A percentile compares a stretch with the other conserved stretches of the same genome.
These are phyloP conservation scores for Mesitornis unicolor DNA, from an alignment of 2,113 vertebrate species.

Conservation along the genomic window DNA sequence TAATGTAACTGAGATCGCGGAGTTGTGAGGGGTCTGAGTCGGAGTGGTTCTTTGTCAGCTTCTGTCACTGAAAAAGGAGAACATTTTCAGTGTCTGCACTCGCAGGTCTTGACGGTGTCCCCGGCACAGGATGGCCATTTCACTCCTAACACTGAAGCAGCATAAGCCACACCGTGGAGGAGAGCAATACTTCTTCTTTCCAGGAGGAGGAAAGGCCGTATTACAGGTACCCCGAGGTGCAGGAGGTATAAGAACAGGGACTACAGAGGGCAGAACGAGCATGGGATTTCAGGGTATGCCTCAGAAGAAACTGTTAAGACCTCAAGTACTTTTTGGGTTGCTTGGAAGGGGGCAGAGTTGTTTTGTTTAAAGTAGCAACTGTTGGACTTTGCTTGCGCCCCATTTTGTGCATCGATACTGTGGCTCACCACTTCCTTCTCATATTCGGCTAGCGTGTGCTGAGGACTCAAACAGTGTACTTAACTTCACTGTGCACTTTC, in stretches of 20 bases:
- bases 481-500: neutral
- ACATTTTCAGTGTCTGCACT: neutral
- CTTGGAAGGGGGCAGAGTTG: neutral
- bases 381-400: neutral
- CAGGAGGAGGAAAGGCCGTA: neutral
- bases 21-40: neutral
- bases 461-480: neutral
- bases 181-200: neutral
- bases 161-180: neutral
- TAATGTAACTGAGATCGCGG: neutral
- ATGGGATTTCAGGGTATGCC: neutral
- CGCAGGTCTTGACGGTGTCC: neutral
- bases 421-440: slow-evolving; percentile 44
- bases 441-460: neutral
- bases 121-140: neutral
- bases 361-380: slow-evolving; percentile 1
- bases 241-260: neutral
- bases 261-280: neutral
- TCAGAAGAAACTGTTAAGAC: neutral
- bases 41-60: neutral
- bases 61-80: neutral
- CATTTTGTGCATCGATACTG: neutral
- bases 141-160: neutral
- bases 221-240: neutral
- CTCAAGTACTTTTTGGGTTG: neutral